These are phyloP conservation scores for Exocentrus adspersus DNA, from an alignment of 2,888 invertebrate genomes.

Conservation along the genomic window DNA sequence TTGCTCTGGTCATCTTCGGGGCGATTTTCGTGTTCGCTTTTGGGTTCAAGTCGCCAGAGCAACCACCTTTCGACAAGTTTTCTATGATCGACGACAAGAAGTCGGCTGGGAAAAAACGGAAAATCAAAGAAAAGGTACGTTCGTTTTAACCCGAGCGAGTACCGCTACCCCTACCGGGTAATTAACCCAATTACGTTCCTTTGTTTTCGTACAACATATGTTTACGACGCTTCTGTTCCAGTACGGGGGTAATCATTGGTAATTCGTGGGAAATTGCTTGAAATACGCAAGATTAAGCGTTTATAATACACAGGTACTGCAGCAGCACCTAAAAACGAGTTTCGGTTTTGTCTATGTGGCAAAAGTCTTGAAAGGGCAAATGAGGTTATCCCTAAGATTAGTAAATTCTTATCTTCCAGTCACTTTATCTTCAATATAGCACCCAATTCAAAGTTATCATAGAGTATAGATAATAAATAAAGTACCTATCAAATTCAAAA, in stretches of 20 bases:
- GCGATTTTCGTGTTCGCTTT: constrained; percentile 55
- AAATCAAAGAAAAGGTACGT: constrained; percentile 76
- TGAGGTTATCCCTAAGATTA: not conserved
- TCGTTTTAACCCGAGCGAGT: not conserved
- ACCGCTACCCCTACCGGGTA: not conserved
- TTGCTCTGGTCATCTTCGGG: constrained; percentile 64
- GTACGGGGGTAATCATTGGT: too few species aligned
- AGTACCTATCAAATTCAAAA: too few species aligned
- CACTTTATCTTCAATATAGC: too few species aligned
- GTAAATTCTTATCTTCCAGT: too few species aligned
- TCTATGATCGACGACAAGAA: constrained; percentile 75
- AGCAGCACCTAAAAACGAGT: not conserved
- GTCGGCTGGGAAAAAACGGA: constrained; percentile 74
- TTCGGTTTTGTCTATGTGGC: constrained; percentile 15
- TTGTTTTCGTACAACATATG: not conserved
- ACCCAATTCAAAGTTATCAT: too few species aligned
- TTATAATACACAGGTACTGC: too few species aligned
- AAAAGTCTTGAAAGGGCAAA: constrained; percentile 4
- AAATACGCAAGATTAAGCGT: too few species aligned
- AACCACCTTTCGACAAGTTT: constrained; percentile 82
- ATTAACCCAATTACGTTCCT: not conserved
- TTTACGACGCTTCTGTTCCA: not conserved
- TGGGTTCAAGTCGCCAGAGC: constrained; percentile 63
- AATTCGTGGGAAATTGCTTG: too few species aligned
- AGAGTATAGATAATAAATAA: too few species aligned